phyloP scores from a whole-genome alignment of 2,888 invertebrate genomes.

The Salpingus planirostris region DNA sequence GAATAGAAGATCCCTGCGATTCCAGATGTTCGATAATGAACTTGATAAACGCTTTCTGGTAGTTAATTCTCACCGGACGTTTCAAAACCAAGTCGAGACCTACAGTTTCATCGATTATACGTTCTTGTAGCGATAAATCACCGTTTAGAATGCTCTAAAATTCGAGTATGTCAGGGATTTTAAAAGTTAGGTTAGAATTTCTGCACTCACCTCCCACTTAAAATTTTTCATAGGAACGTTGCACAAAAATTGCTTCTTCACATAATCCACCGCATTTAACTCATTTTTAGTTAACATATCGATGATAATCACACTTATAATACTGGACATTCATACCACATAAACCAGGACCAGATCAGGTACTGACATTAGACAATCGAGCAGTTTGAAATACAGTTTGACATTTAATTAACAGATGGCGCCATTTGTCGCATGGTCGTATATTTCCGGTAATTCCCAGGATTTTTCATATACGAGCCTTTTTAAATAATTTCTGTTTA shows the following conservation, averaged over 20 bases:
- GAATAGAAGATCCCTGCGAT: constrained; percentile 45
- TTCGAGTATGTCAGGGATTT: constrained; percentile 1
- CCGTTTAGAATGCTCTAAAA: constrained; percentile 10
- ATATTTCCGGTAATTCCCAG: too few relatives aligned
- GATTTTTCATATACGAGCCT: too few relatives aligned
- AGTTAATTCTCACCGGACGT: constrained; percentile 54
- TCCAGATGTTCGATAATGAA: constrained; percentile 52
- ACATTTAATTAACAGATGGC: too few relatives aligned
- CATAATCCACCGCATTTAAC: too few relatives aligned
- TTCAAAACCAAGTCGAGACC: constrained; percentile 45
- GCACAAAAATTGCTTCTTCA: constrained; percentile 33
- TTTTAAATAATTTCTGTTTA: too few relatives aligned
- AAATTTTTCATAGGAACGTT: constrained; percentile 22
- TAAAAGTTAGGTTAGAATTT: constrained; percentile 3
- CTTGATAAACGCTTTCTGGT: constrained; percentile 59
- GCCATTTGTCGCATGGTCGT: too few relatives aligned
- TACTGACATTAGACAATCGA: too few relatives aligned
- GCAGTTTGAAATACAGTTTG: too few relatives aligned
- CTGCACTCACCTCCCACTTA: constrained; percentile 19
- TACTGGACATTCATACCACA: too few relatives aligned
- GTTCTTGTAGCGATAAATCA: constrained; percentile 46
- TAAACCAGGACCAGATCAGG: too few relatives aligned
- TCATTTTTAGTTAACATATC: too few relatives aligned
- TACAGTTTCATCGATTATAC: constrained; percentile 51
- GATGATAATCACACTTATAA: too few relatives aligned